Conservation (phyloP, 2,797 vertebrate genomes). For the Cetoscarus ocellatus region DNA sequence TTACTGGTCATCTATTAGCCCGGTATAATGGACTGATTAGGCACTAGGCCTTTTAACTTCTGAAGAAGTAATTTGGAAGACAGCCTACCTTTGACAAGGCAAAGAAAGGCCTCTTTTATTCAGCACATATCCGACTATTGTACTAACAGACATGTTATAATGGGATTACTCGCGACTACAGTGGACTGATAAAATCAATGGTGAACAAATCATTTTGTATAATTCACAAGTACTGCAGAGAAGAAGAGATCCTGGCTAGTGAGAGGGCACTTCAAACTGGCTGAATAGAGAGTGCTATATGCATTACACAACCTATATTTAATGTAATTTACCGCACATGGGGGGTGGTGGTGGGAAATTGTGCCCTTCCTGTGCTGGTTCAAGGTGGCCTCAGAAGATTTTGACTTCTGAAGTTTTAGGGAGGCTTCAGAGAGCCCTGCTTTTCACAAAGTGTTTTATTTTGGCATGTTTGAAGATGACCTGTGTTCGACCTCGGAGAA, state of each 20-base stretch:
- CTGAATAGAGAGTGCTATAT: constrained; percentile 68
- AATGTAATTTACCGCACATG: constrained; percentile 64
- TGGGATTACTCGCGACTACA: constrained; percentile 85
- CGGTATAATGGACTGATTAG: constrained; percentile 88
- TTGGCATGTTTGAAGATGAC: constrained; percentile 37
- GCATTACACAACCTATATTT: constrained; percentile 75
- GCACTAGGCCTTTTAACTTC: constrained; percentile 87
- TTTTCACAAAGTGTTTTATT: constrained; percentile 23
- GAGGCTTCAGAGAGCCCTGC: constrained; percentile 12
- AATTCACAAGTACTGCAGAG: constrained; percentile 83
- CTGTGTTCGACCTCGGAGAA: constrained; percentile 61
- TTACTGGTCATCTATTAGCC: constrained; percentile 91
- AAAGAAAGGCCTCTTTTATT: constrained; percentile 86
- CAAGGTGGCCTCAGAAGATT: constrained; percentile 35
- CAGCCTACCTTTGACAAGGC: constrained; percentile 83
- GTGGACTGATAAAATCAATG: constrained; percentile 84
- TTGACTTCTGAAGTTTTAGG: constrained; percentile 16
- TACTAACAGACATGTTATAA: constrained; percentile 87
- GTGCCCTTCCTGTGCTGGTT: constrained; percentile 25
- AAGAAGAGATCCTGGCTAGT: constrained; percentile 74
- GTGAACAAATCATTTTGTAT: constrained; percentile 82
- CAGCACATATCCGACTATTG: constrained; percentile 85
- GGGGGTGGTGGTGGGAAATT: constrained; percentile 42
- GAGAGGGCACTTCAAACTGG: constrained; percentile 77
- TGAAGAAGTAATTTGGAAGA: constrained; percentile 89